These are phyloP conservation scores for Drosophila chauvacae DNA, from an alignment of 1,140 invertebrate species.

Conservation along the genomic window DNA sequence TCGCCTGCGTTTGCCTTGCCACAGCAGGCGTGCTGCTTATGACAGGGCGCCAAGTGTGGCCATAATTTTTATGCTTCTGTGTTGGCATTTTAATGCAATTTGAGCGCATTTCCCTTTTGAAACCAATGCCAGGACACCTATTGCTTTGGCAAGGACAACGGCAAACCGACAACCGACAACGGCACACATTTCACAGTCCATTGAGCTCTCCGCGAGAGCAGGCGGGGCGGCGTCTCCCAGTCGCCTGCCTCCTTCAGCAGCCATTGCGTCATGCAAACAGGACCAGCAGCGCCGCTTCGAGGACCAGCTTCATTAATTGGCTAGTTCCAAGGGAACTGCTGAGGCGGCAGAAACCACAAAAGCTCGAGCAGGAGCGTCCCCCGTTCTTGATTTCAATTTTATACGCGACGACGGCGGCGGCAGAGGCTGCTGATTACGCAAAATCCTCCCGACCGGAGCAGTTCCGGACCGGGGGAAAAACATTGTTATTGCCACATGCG, in stretches of 20 bases:
- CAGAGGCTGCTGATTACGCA: conserved; percentile 69
- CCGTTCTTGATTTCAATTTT: conserved; percentile 60
- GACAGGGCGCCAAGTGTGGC: conserved; percentile 74
- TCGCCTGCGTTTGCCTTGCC: conserved; percentile 24
- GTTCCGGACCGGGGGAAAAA: conserved; percentile 20
- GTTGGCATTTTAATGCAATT: conserved; percentile 82
- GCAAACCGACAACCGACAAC: conserved; percentile 50
- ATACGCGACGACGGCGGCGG: conserved; percentile 15
- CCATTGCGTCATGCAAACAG: conserved; percentile 73
- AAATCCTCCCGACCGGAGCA: conserved; percentile 27
- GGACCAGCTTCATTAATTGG: conserved; percentile 65
- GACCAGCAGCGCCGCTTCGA: conserved; percentile 31
- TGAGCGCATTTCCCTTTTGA: conserved; percentile 82
- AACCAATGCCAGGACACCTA: conserved; percentile 83
- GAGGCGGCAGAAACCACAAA: conserved; percentile 53
- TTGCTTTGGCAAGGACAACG: conserved; percentile 79
- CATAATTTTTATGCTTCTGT: conserved; percentile 82
- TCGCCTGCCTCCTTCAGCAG: conserved; percentile 46
- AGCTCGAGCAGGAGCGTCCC: conserved; percentile 2
- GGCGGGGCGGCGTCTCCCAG: conserved; percentile 54
- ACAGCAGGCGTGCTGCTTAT: conserved; percentile 79
- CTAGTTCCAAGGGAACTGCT: conserved; percentile 54
- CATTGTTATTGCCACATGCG: conserved; percentile 67
- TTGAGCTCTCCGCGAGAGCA: conserved; percentile 49
- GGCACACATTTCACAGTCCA: conserved; percentile 82